Conservation (phyloP, 2,888 invertebrate genomes). For the Plebejus argus region DNA sequence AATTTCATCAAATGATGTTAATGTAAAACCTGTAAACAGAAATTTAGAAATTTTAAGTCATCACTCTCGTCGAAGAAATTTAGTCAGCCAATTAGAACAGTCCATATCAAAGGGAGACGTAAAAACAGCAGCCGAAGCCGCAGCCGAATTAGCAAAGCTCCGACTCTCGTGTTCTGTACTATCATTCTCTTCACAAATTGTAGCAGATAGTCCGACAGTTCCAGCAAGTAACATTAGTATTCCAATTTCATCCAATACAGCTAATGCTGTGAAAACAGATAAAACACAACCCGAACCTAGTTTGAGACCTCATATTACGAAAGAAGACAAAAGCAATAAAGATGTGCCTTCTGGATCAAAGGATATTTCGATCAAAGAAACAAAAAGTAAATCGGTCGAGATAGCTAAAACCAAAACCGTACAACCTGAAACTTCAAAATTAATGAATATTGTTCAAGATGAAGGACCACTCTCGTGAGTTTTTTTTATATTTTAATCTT, state of each 20-base stretch:
- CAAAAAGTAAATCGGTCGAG: not conserved
- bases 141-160: slow-evolving; percentile 87
- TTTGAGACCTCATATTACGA: not conserved
- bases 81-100: slow-evolving; percentile 86
- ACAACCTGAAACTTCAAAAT: slow-evolving; percentile 1
- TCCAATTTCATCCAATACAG: not conserved
- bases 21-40: slow-evolving; percentile 26
- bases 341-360: not conserved
- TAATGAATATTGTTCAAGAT: not conserved
- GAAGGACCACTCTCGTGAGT: not conserved
- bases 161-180: slow-evolving; percentile 87
- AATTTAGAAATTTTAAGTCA: slow-evolving; percentile 49
- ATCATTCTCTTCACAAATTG: slow-evolving; percentile 71
- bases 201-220: slow-evolving; percentile 50
- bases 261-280: not conserved
- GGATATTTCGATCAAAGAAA: not conserved
- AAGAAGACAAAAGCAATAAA: not conserved
- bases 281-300: not conserved
- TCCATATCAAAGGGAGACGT: slow-evolving; percentile 90
- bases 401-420: not conserved
- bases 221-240: slow-evolving; percentile 30
- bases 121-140: slow-evolving; percentile 87
- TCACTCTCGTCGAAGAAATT: slow-evolving; percentile 61
- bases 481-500: not conserved
- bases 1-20: slow-evolving; percentile 9